Base-by-base conservation (phyloP, 2,797 vertebrate genomes). In the Chelmon rostratus region DNA sequence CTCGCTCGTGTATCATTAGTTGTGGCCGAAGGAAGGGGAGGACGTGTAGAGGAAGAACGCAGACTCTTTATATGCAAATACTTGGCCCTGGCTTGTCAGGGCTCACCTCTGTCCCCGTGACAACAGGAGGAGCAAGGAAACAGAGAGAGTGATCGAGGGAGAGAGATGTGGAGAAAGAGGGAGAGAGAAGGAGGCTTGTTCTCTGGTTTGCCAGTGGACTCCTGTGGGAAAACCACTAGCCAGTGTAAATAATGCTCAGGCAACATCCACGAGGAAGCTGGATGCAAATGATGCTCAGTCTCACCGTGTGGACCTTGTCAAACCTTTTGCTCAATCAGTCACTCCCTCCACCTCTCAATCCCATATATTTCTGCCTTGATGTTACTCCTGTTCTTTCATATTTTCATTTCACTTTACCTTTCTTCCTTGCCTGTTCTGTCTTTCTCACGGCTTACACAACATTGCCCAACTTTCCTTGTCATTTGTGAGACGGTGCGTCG, bases 41-140 rank as follows among this genome's bases (percentile, higher is more conserved):
- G 79, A 79, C 82, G 56, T 56, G 75, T 46, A 62, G 76, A 69
- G 76, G 72, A 80, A 68, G 79, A 82, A 83, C 18, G 56, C 83
- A 81, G 73, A 79, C 87, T 92, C 87, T 92, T 91, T 89, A 86
- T 86, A 93, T 93, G 93, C 88, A 92, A 93, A 93, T 91, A 44
- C 50, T 63, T 89, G 85, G 85, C 89, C 87, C 82, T 89, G 89
- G 90, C 79, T 87, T 92, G 92, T 92, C 91, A 91, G 86, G 83
- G 73, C 85, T 93, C 89, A 91, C 91, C 92, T 89, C 83, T 93
- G 91, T 92, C 89, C 86, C 85, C 42, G 53, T 88, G 83, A 92
- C 89, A 93, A 86, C 89, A 91, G 76, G 74, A 79, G 81, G 85
- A 86, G 84, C 77, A 78, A 78, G 63, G 76, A 78, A 78, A 81